phyloP scores from a whole-genome alignment of 2,797 vertebrate genomes.

The Hoplostethus atlanticus region DNA sequence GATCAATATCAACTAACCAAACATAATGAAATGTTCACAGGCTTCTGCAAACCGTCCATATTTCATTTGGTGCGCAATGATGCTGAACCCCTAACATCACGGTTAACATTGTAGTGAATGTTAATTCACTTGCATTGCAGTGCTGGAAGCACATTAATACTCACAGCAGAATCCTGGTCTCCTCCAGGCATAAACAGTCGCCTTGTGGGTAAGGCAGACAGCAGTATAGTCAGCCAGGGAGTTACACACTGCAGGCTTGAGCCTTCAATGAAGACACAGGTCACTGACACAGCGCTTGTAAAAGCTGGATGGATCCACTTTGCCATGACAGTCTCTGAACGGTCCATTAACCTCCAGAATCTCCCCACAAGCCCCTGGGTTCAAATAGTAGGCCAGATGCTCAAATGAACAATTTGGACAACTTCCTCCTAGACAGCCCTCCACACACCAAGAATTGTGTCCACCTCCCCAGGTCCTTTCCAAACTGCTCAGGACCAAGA shows the following conservation, averaged over 20 bases:
- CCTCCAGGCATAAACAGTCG: constrained; percentile 66
- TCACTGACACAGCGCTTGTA: constrained; percentile 69
- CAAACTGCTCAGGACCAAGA: constrained; percentile 58
- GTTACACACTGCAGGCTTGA: constrained; percentile 58
- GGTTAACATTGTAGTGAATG: constrained; percentile 55
- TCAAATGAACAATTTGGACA: constrained; percentile 70
- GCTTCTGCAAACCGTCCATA: constrained; percentile 55
- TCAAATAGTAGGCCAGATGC: constrained; percentile 47
- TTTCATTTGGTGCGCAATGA: constrained; percentile 67
- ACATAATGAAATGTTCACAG: constrained; percentile 50
- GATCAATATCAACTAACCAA: constrained; percentile 56
- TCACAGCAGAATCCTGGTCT: constrained; percentile 67
- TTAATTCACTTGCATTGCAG: constrained; percentile 58
- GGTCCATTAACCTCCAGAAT: constrained; percentile 73
- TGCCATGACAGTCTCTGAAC: constrained; percentile 74
- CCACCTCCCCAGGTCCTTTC: constrained; percentile 71
- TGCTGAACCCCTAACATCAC: constrained; percentile 64
- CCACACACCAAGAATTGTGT: constrained; percentile 62
- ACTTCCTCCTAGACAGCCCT: constrained; percentile 61
- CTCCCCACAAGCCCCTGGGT: constrained; percentile 54
- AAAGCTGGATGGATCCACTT: constrained; percentile 68
- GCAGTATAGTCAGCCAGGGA: constrained; percentile 68
- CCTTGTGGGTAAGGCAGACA: constrained; percentile 63
- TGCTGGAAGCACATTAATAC: constrained; percentile 61
- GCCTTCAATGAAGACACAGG: constrained; percentile 73